phyloP scores from a whole-genome alignment of 2,888 invertebrate species.

The Stenchaetothrips biformis region DNA sequence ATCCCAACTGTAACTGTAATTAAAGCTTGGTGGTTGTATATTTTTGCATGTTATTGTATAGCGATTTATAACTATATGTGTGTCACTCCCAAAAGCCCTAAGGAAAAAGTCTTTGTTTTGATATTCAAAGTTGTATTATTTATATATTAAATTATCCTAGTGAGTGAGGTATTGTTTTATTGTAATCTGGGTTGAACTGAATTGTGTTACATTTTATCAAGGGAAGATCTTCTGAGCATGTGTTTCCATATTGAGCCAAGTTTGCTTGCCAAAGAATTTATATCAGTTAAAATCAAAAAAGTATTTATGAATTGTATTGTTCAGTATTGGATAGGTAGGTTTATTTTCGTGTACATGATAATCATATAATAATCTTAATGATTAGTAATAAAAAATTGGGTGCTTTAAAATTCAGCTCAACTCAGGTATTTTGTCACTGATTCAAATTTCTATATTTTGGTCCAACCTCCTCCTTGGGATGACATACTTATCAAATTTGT shows the following conservation, averaged over 20 bases:
- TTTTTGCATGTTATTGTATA: slow-evolving; percentile 1
- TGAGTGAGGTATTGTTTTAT: slow-evolving; percentile 3
- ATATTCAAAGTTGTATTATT: not conserved
- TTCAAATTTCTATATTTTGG: not conserved
- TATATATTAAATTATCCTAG: not conserved
- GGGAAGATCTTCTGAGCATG: not conserved
- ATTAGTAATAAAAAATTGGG: not conserved
- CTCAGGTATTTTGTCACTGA: not conserved
- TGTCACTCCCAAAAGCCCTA: not conserved
- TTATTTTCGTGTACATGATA: not conserved
- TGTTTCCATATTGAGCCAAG: not conserved
- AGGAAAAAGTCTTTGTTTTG: not conserved
- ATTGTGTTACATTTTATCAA: not conserved
- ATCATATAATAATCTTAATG: not conserved
- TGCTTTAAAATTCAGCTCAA: slow-evolving; percentile 6
- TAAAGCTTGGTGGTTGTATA: not conserved
- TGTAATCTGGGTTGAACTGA: slow-evolving; percentile 15
- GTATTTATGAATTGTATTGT: not conserved
- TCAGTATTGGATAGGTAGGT: slow-evolving; percentile 3
- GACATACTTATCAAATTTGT: not conserved
- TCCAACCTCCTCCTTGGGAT: not conserved
- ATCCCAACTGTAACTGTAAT: not conserved
- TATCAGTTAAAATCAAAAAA: not conserved
- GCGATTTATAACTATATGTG: not conserved
- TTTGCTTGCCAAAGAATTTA: slow-evolving; percentile 17